Evolutionary conservation across 1,140 invertebrate genomes (phyloP), one percentile per base, ranked within the genome.

Genomic region (Nasonia longicornis): DNA sequence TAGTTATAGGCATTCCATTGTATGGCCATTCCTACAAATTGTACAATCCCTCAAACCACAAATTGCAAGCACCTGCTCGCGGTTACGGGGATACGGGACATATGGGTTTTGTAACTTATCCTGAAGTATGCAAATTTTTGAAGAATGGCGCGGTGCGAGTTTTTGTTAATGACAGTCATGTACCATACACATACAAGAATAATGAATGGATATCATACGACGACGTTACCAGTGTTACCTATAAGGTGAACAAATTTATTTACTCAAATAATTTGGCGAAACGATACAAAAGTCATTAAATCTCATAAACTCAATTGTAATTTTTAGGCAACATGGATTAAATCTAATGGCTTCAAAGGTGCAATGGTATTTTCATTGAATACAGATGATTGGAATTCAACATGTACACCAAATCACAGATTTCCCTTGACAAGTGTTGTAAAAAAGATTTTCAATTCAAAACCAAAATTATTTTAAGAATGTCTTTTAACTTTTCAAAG

Each of bases 201-300:
- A 90, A 91, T 7, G 95, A 98, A 87, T 99, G 97, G 97, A 93
- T 98, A 70, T 97, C 97, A 0, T 98, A 95, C 88, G 97, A 98
- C 83, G 93, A 97, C 87, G 89, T 92, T 6, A 87, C 91, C 52
- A 98, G 96, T 89, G 90, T 96, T 0, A 91, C 87, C 76, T 93
- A 93, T 85, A 98, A 98, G 90, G 93, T 94, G 89, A 86, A 42
- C 2, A 52, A 72, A 67, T 63, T 72, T 83, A 79, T 84, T 84
- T 80, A 69, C 79, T 74, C 74, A 52, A 64, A n/a, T 83, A 72
- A 70, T 79, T 35, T 77, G 58, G 58, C 16, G 2, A 78, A 67
- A 72, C 64, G 82, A 82, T 71, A 80, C 64, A 76, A 42, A 80
- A 45, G 45, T 80, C 48, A 70, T 80, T 69, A 35, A 80, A 63